Conservation (phyloP, 2,888 invertebrate genomes). For the Netelia inedita region DNA sequence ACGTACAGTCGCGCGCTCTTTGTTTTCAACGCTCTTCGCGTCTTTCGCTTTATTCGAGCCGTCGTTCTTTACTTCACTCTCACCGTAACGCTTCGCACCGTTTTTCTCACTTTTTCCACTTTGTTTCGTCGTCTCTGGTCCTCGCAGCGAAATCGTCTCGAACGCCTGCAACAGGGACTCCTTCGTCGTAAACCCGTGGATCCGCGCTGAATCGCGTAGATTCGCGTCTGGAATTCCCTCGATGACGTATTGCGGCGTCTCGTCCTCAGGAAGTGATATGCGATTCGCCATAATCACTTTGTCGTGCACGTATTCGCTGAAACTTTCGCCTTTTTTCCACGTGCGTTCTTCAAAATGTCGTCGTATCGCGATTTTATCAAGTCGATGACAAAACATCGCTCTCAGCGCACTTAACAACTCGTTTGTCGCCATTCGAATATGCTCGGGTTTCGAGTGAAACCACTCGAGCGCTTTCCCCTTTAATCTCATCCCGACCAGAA, state of each 20-base stretch:
- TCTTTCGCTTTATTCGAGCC: background rate
- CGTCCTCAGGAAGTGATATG: conserved; percentile 61
- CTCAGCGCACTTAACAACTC: background rate
- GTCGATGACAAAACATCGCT: conserved; percentile 51
- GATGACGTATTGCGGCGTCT: conserved; percentile 62
- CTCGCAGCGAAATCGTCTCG: conserved; percentile 1
- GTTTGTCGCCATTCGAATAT: background rate
- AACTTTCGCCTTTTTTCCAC: conserved; percentile 51
- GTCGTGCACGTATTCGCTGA: conserved; percentile 56
- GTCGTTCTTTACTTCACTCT: background rate
- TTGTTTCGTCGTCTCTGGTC: background rate
- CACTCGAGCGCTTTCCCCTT: background rate
- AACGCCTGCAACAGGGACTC: conserved; percentile 51
- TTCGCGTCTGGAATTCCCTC: conserved; percentile 64
- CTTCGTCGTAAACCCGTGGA: conserved; percentile 58
- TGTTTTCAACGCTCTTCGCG: conserved; percentile 4
- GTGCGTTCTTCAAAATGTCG: conserved; percentile 56
- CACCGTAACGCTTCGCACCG: background rate
- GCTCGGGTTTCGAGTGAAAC: conserved; percentile 4
- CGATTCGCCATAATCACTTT: conserved; percentile 61
- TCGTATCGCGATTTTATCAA: conserved; percentile 40
- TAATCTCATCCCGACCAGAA: background rate
- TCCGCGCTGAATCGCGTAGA: conserved; percentile 59
- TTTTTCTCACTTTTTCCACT: conserved; percentile 6
- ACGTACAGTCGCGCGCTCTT: background rate